Percentiles rank a stretch among this genome's conserved stretches.
Evolutionary conservation across 2,888 invertebrate genomes (phyloP).

Genomic region (Eupithecia subumbrata): DNA sequence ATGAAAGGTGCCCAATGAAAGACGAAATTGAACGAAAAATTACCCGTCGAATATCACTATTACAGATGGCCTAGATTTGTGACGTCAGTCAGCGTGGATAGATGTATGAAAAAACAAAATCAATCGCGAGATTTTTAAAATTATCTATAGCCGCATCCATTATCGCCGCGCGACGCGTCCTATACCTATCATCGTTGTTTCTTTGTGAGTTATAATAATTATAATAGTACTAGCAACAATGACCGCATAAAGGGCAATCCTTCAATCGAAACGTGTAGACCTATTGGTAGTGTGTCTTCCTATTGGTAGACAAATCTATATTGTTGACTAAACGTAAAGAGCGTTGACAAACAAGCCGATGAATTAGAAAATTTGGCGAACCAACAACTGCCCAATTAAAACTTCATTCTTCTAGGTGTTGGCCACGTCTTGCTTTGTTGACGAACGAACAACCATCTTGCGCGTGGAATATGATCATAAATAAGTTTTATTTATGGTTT

Average conservation of each 20-base stretch:
- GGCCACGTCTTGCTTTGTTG: not conserved
- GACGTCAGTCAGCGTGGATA: not conserved
- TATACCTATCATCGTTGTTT: not conserved
- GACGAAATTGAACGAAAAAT: no score
- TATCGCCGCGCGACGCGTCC: no score
- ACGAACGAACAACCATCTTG: not conserved
- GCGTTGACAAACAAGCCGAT: slow-evolving; percentile 1
- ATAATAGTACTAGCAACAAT: not conserved
- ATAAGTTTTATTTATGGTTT: no score
- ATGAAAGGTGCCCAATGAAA: no score
- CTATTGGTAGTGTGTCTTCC: no score
- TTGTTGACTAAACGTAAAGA: no score
- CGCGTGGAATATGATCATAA: not conserved
- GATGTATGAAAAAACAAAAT: not conserved
- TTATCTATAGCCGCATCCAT: no score
- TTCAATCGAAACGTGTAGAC: not conserved
- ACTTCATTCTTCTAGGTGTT: not conserved
- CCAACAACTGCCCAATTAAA: not conserved
- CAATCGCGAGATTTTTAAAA: no score
- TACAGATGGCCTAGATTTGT: not conserved
- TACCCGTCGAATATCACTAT: no score
- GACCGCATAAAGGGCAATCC: not conserved
- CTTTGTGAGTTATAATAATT: not conserved
- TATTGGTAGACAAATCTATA: no score
- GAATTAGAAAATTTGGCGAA: not conserved